Percentiles rank a stretch among this genome's conserved stretches.
Conservation (phyloP, 2,888 invertebrate species). For the Sceliomorpha sp. region DNA sequence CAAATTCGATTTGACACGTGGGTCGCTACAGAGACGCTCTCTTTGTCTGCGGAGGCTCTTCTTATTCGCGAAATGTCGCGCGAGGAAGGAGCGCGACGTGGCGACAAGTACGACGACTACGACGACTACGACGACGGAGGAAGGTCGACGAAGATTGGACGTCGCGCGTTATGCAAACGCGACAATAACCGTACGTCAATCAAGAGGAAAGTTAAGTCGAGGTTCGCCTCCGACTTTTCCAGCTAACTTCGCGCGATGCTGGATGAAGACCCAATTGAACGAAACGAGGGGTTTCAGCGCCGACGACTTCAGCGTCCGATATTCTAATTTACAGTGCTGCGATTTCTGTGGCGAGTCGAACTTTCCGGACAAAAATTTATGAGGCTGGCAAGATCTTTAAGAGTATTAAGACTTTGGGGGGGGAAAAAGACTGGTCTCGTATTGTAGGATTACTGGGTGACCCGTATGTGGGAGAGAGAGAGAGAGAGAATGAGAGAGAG, state of each 20-base stretch:
- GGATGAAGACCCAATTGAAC: conserved; percentile 47
- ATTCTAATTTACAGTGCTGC: conserved; percentile 50
- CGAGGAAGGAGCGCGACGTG: conserved; percentile 48
- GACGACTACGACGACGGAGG: no score
- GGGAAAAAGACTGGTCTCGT: no score
- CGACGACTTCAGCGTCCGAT: no score
- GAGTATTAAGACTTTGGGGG: no score
- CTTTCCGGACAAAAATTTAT: conserved; percentile 40
- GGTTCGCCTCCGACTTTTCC: conserved; percentile 53
- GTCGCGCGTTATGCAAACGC: conserved; percentile 76
- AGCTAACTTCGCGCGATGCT: conserved; percentile 42
- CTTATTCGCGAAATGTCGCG: conserved; percentile 55
- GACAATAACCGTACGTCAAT: conserved; percentile 79
- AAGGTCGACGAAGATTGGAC: no score
- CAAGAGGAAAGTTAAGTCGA: conserved; percentile 73
- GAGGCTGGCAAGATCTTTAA: conserved; percentile 27
- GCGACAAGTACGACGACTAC: no score
- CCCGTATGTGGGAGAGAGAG: no score
- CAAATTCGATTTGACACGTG: conserved; percentile 79
- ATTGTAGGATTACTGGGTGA: no score
- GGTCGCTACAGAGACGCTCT: conserved; percentile 46
- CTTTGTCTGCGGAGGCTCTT: conserved; percentile 47
- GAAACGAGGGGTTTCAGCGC: no score
- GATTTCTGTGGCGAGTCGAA: conserved; percentile 42
- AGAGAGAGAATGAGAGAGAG: no score